Base-by-base conservation (phyloP, 2,113 vertebrate species). In the Eubucco bourcierii region DNA sequence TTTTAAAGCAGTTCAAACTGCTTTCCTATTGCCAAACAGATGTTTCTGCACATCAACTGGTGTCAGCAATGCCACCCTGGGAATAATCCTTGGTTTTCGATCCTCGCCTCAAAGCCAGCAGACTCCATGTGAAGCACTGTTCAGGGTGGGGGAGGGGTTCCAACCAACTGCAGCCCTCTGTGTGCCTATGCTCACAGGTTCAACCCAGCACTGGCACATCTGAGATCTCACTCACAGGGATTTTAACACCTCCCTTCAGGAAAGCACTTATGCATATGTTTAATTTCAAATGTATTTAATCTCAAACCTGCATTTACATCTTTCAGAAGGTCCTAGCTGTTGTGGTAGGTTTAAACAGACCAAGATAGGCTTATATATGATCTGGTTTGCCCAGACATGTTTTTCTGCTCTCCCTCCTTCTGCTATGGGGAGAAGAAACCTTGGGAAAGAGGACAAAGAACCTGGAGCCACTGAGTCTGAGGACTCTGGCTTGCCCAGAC, bases 1-100 rank as follows among this genome's bases (percentile, higher is more conserved):
- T 71, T 94, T 71, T 50, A 92, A 80, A 89, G 91, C 72, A 92
- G 76, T 65, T 93, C 60, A 41, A 53, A 87, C 68, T 65, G 67
- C 68, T 91, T 74, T 68, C 25, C 59, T 28, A 19, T 90, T 74
- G 82, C 1, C 14, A 89, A 96, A 91, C 87, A 96, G 89, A 87
- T 93, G 93, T 83, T 94, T 80, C 64, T 74, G 53, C 72, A 85
- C 77, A 90, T 84, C 81, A 94, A 2, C 65, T 61, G 68, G 68
- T 87, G 72, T 89, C 84, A 90, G 60, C 46, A 87, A 70, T 61
- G 52, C 50, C 73, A 89, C 31, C 34, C 44, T 58, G 79, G 91
- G 93, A 95, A 89, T 87, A 89, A 82, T 18, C 9, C 14, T 80
- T 56, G 31, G 7, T 63, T 68, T 93, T 83, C 83, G 87, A 93